Conservation (phyloP, 2,888 invertebrate genomes). For the Ametastegia equiseti region DNA sequence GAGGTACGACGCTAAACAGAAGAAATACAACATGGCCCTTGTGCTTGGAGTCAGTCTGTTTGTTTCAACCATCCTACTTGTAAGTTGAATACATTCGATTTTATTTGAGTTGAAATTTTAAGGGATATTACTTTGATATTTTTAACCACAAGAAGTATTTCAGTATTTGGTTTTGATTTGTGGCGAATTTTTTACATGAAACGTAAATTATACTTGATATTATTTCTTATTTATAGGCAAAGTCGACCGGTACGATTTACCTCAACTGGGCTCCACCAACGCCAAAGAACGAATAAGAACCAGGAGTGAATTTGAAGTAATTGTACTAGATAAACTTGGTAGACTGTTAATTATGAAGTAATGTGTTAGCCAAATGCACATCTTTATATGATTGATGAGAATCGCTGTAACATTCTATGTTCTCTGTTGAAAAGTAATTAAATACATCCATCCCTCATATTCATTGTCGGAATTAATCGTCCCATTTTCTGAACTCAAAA, state of each 20-base stretch:
- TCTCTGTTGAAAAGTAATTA: conserved; percentile 9
- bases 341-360: conserved; percentile 40
- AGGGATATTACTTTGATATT: background rate
- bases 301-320: conserved; percentile 11
- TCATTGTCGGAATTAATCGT: background rate
- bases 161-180: background rate
- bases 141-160: background rate
- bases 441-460: conserved; percentile 1
- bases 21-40: conserved; percentile 84
- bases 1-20: conserved; percentile 81
- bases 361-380: conserved; percentile 15
- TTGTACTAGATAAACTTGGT: conserved; percentile 28
- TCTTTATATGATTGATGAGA: conserved; percentile 3
- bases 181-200: background rate
- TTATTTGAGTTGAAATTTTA: background rate
- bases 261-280: conserved; percentile 82
- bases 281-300: conserved; percentile 24
- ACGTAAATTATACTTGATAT: background rate
- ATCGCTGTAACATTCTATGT: conserved; percentile 22
- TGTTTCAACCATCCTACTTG: conserved; percentile 74
- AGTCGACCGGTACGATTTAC: conserved; percentile 80
- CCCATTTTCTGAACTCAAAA: background rate
- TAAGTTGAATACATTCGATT: conserved; percentile 67
- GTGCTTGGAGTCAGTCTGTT: conserved; percentile 77
- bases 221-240: conserved; percentile 77